Conservation (phyloP, 2,113 vertebrate species). For the Xiphorhynchus elegans region DNA sequence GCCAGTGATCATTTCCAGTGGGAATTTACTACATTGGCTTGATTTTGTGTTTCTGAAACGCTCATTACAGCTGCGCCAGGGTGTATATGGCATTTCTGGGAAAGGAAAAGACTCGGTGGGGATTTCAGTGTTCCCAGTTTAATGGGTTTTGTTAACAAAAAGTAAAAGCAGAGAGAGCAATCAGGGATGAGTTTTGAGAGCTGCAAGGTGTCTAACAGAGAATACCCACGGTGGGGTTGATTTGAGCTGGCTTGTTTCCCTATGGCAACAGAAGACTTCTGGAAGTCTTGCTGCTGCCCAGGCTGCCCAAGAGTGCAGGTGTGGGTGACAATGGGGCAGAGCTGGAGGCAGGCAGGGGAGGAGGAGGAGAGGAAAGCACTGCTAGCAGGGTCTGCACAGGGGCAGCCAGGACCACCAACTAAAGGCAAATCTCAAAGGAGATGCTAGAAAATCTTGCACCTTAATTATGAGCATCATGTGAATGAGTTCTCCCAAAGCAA, state of each 20-base stretch:
- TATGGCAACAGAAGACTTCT: not conserved
- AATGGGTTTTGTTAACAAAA: conserved; percentile 35
- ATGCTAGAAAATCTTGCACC: not conserved
- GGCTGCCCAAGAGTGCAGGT: fast-evolving
- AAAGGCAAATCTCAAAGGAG: not conserved
- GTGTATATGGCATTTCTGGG: not conserved
- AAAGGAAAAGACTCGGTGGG: not conserved
- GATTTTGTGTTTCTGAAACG: conserved; percentile 31
- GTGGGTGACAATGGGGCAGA: not conserved
- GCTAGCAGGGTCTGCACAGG: not conserved
- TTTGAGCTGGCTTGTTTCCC: not conserved
- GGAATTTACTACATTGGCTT: conserved; percentile 23
- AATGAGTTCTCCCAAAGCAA: not conserved
- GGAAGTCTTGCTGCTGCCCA: not conserved
- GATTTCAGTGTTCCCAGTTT: conserved; percentile 18
- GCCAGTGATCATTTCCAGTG: conserved; percentile 2
- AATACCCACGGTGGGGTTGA: fast-evolving
- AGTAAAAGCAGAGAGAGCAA: not conserved
- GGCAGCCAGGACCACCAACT: not conserved
- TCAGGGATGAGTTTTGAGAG: not conserved
- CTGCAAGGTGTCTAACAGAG: not conserved
- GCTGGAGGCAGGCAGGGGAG: not conserved
- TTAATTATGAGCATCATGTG: not conserved
- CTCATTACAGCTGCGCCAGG: not conserved
- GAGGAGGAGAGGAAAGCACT: not conserved